Percentiles rank a stretch among this genome's conserved stretches.
phyloP scores from a whole-genome alignment of 2,888 invertebrate species.

The Tribolium freemani region DNA sequence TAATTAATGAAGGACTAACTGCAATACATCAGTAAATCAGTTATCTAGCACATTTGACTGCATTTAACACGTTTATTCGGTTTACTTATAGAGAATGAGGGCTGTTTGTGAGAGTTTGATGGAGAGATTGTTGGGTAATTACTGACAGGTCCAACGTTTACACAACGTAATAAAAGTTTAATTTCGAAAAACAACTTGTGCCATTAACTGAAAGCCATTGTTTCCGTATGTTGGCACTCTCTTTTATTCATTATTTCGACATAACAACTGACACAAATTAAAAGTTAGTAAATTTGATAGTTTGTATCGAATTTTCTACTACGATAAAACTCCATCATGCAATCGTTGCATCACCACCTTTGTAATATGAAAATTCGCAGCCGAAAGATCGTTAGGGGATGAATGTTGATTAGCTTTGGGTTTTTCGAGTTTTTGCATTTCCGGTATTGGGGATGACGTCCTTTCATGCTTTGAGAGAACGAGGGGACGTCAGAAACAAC shows the following conservation, averaged over 20 bases:
- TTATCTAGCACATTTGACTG: slow-evolving; percentile 7
- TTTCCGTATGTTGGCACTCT: background rate
- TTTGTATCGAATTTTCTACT: background rate
- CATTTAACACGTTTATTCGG: slow-evolving; percentile 9
- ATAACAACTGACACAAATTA: background rate
- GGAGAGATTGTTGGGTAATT: slow-evolving; percentile 14
- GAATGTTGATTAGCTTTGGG: slow-evolving; percentile 4
- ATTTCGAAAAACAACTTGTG: slow-evolving; percentile 5
- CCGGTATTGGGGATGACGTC: background rate
- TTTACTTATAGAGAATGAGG: slow-evolving; percentile 13
- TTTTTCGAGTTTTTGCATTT: background rate
- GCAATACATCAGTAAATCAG: background rate
- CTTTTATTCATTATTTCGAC: background rate
- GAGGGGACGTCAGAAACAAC: background rate
- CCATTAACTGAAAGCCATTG: slow-evolving; percentile 1
- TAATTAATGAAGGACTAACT: background rate
- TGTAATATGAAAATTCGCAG: background rate
- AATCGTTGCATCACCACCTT: background rate
- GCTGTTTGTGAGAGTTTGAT: slow-evolving; percentile 14
- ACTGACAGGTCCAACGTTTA: slow-evolving; percentile 9
- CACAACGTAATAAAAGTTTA: slow-evolving; percentile 13
- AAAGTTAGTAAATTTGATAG: background rate
- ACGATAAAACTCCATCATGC: no score
- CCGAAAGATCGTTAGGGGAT: background rate
- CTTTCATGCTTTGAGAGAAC: background rate